Evolutionary conservation across 2,888 invertebrate genomes (phyloP), one percentile per base, ranked within the genome.

Genomic region (Pyralis farinalis): DNA sequence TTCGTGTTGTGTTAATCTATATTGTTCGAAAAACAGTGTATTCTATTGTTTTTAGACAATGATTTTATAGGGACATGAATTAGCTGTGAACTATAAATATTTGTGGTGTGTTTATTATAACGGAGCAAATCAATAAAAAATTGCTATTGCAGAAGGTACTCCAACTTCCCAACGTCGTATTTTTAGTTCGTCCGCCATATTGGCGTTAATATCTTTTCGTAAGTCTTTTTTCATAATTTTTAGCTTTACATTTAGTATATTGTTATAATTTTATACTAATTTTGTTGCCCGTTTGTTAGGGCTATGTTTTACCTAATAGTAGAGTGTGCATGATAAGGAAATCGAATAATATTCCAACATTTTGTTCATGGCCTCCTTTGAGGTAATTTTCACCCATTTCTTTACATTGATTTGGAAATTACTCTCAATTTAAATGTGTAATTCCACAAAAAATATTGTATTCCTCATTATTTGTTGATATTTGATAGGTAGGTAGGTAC

Each of bases 181-280:
- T 88, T 89, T 90, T 90, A 90, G 90, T 91, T 85, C 90, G 88
- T 91, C 92, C 92, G 92, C 92, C 92, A 92, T 92, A 91, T 92
- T 92, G 92, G 91, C 90, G 90, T 90, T 90, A 88, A 87, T 90
- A 89, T 84, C 74, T 85, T 80, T 84, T 86, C 86, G 88, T 87
- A 87, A 87, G 88, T 87, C 81, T 75, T 86, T 86, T 86, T 86
- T 76, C 70, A 71, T 80, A 79, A 80, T 81, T 79, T 72, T 73
- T 80, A 74, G 79, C 78, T 84, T 82, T 74, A 67, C 58, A 67
- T 68, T 70, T 67, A 65, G 64, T 70, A 53, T 63, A 72, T 71
- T 69, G 60, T 61, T 71, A 71, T 74, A 78, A 71, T 75, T 79
- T 83, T 70, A 72, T 62, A 71, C 68, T 72, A 60, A 63, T 71